Percentiles rank a stretch among this genome's conserved stretches.
phyloP scores from a whole-genome alignment of 2,888 invertebrate genomes.

The Agriopis marginaria region DNA sequence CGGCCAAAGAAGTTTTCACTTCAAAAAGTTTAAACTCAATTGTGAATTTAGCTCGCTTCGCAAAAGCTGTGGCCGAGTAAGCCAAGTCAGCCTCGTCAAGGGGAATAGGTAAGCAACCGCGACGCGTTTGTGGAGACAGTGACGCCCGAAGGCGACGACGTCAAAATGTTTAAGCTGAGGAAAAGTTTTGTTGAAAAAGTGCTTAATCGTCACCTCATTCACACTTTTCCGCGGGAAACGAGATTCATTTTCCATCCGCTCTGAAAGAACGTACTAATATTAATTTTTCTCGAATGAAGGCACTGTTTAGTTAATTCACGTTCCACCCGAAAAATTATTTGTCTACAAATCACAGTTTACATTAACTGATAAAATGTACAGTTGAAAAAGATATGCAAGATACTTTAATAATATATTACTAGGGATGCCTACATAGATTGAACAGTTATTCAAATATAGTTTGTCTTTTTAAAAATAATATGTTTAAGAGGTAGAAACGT shows the following conservation, averaged over 20 bases:
- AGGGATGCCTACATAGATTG: no score
- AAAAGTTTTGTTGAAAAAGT: conserved; percentile 27
- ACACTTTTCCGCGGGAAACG: conserved; percentile 13
- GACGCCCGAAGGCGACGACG: conserved; percentile 60
- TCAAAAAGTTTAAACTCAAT: background rate
- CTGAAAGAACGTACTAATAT: background rate
- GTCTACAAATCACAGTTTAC: no score
- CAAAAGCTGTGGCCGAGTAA: conserved; percentile 44
- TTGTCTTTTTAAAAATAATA: no score
- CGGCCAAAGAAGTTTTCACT: no score
- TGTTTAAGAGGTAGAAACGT: no score
- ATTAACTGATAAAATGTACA: no score
- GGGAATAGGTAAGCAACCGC: conserved; percentile 69
- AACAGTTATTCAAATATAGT: no score
- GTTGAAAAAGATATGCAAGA: no score
- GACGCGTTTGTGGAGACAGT: conserved; percentile 54
- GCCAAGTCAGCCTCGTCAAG: conserved; percentile 50
- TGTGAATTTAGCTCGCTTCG: conserved; percentile 39
- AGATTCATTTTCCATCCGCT: background rate
- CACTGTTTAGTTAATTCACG: no score
- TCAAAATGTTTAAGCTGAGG: conserved; percentile 55
- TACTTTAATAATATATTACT: no score
- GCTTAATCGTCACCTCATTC: conserved; percentile 31
- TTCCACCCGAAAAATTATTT: no score
- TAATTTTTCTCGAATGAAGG: background rate